phyloP scores from a whole-genome alignment of 2,113 vertebrate species.

The Mastomys natalensis region DNA sequence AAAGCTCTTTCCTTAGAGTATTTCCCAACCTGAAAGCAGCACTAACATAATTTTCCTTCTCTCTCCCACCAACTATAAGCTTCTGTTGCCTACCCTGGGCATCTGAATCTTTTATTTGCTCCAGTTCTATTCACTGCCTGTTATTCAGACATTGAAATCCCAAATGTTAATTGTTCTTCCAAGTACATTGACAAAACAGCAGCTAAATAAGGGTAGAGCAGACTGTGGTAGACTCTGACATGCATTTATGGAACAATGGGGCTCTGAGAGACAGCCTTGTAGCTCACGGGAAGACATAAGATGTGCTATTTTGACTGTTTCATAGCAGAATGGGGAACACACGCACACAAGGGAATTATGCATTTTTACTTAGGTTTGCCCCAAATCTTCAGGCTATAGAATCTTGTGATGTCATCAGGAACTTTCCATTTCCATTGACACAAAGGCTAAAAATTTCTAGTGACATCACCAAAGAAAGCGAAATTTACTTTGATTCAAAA shows the following conservation, averaged over 20 bases:
- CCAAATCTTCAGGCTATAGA: slow-evolving; percentile 79
- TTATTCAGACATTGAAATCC: slow-evolving; percentile 83
- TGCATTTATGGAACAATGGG: slow-evolving; percentile 84
- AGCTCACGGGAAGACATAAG: slow-evolving; percentile 77
- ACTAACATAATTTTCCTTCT: slow-evolving; percentile 73
- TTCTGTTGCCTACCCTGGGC: slow-evolving; percentile 79
- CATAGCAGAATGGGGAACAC: slow-evolving; percentile 81
- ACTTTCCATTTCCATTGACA: slow-evolving; percentile 77
- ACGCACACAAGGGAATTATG: slow-evolving; percentile 81
- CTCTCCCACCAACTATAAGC: slow-evolving; percentile 63
- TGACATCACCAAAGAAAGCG: slow-evolving; percentile 81
- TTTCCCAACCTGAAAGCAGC: slow-evolving; percentile 74
- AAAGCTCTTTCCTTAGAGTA: slow-evolving; percentile 69
- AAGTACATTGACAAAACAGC: slow-evolving; percentile 85
- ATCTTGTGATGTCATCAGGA: slow-evolving; percentile 85
- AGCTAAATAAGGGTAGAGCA: slow-evolving; percentile 85
- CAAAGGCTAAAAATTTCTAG: slow-evolving; percentile 79
- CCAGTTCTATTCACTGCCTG: slow-evolving; percentile 80
- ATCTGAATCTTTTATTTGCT: slow-evolving; percentile 77
- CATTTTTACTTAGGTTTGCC: slow-evolving; percentile 81
- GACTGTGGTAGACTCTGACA: slow-evolving; percentile 82
- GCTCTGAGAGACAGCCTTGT: slow-evolving; percentile 83
- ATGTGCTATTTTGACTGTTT: slow-evolving; percentile 84
- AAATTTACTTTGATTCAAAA: slow-evolving; percentile 73
- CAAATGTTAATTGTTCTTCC: slow-evolving; percentile 85